Conservation (phyloP, 2,797 vertebrate species). For the Brotula barbata region DNA sequence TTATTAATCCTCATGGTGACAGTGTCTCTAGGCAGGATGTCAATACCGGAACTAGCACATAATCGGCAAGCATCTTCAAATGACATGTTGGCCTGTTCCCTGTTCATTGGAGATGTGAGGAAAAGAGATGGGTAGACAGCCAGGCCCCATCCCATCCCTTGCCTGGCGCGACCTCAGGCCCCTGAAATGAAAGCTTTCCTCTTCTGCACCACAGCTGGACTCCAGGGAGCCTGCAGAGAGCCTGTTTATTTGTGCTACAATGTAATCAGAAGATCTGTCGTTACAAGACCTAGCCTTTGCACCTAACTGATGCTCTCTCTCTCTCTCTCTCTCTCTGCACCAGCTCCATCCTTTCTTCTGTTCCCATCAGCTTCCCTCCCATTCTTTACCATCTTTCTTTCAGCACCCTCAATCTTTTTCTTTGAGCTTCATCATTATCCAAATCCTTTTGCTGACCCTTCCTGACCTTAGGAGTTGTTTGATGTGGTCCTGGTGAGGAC, state of each 20-base stretch:
- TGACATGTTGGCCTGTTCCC: slow-evolving; percentile 35
- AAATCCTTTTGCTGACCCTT: slow-evolving; percentile 72
- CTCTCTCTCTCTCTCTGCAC: neutral
- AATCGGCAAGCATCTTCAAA: slow-evolving; percentile 55
- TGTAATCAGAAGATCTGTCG: slow-evolving; percentile 71
- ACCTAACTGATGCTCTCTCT: slow-evolving; percentile 56
- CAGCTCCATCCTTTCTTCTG: slow-evolving; percentile 51
- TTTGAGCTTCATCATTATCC: slow-evolving; percentile 72
- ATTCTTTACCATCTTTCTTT: slow-evolving; percentile 60
- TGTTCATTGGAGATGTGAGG: slow-evolving; percentile 57
- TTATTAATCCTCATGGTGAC: slow-evolving; percentile 49
- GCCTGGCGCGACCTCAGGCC: slow-evolving; percentile 61
- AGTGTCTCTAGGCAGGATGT: slow-evolving; percentile 15
- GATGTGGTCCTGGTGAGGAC: slow-evolving; percentile 69
- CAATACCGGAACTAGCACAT: slow-evolving; percentile 55
- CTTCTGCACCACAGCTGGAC: slow-evolving; percentile 69
- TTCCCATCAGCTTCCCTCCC: slow-evolving; percentile 53
- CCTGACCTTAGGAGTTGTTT: slow-evolving; percentile 70
- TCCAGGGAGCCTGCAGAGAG: slow-evolving; percentile 66
- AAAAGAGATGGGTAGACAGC: slow-evolving; percentile 48
- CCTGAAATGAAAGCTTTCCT: slow-evolving; percentile 74
- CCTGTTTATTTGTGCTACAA: slow-evolving; percentile 79
- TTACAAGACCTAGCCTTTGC: slow-evolving; percentile 69
- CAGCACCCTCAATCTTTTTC: slow-evolving; percentile 57
- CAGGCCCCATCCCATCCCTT: slow-evolving; percentile 56